Conservation (phyloP, 2,888 invertebrate species). For the Chirona hameri region DNA sequence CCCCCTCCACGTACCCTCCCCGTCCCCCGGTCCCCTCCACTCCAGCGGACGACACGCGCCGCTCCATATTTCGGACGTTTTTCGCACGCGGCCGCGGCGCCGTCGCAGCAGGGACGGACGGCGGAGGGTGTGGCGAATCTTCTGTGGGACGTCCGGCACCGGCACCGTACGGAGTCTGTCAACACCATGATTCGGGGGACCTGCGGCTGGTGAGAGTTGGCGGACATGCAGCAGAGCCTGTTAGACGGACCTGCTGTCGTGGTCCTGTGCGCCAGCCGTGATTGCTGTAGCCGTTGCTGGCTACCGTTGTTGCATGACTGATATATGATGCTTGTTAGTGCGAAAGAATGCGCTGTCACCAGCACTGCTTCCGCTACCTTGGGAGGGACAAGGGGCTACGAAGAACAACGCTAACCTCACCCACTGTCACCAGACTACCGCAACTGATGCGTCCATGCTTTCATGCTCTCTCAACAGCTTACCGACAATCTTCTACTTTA, state of each 20-base stretch:
- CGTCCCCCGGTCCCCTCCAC: background rate
- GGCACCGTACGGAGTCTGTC: background rate
- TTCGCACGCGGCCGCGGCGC: background rate
- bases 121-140: background rate
- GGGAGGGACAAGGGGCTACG: no score
- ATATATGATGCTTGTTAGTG: no score
- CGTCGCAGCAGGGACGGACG: background rate
- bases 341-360: no score
- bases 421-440: background rate
- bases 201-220: background rate
- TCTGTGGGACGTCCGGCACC: background rate
- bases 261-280: no score
- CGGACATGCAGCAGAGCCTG: no score
- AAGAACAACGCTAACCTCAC: background rate
- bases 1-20: background rate
- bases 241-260: no score
- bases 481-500: background rate
- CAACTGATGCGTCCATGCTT: no score
- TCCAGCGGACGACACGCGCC: background rate
- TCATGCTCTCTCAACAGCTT: background rate
- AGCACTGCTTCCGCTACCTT: no score
- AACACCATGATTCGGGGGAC: no score
- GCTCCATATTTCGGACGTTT: slow-evolving; percentile 5
- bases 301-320: no score
- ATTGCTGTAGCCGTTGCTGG: no score